phyloP scores from a whole-genome alignment of 2,888 invertebrate genomes.

The Halictus ligatus region DNA sequence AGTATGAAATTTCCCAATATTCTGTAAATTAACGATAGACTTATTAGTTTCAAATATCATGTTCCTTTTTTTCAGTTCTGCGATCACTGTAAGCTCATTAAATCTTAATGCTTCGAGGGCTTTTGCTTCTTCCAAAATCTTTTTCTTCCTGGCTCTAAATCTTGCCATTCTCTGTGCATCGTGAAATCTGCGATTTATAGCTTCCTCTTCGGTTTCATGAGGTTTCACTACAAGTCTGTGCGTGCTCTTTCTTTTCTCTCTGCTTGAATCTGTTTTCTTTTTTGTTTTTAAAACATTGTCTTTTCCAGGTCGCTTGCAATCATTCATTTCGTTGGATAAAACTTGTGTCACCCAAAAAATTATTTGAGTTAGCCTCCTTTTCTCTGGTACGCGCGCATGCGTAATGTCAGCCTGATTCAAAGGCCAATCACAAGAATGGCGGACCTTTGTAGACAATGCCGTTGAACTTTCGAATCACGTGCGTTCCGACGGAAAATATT shows the following conservation, averaged over 20 bases:
- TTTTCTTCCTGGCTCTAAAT: conserved; percentile 74
- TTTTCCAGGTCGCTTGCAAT: conserved; percentile 9
- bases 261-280: neutral
- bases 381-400: conserved; percentile 18
- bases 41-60: conserved; percentile 29
- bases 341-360: neutral
- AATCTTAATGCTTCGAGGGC: conserved; percentile 54
- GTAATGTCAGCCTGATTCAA: conserved; percentile 4
- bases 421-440: conserved; percentile 36
- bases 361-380: conserved; percentile 34
- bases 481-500: conserved; percentile 13
- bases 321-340: conserved; percentile 37
- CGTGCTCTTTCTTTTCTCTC: conserved; percentile 24
- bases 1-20: neutral
- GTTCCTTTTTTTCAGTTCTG: conserved; percentile 33
- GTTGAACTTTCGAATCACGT: conserved; percentile 29
- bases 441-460: conserved; percentile 4
- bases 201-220: conserved; percentile 76
- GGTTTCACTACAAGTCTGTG: conserved; percentile 62
- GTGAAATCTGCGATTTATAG: conserved; percentile 73
- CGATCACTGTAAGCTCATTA: conserved; percentile 8
- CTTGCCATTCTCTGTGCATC: conserved; percentile 79
- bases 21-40: neutral
- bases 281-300: neutral
- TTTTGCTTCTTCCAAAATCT: conserved; percentile 72